These are phyloP conservation scores for Platyscapa corneri DNA, from an alignment of 1,140 invertebrate genomes.

Conservation along the genomic window DNA sequence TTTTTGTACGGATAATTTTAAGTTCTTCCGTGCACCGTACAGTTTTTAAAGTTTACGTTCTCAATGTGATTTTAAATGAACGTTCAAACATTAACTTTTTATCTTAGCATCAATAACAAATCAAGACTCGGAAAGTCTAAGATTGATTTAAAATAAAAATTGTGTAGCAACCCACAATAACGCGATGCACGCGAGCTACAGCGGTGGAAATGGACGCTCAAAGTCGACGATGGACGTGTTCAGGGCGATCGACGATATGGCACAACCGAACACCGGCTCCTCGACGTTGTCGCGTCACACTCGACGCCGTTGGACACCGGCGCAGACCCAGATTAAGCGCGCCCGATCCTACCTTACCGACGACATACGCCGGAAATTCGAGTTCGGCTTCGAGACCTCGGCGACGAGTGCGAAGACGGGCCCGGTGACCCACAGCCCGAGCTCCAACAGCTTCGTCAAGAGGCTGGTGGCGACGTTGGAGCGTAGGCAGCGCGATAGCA, in stretches of 20 bases:
- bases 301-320: not conserved
- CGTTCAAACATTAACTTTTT: too few relatives aligned
- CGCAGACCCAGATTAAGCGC: not conserved
- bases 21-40: too few relatives aligned
- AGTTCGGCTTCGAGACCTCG: not conserved
- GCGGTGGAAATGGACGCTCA: not conserved
- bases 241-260: not conserved
- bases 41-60: too few relatives aligned
- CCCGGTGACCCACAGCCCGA: not conserved
- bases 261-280: not conserved
- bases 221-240: conserved; percentile 30
- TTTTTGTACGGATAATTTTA: too few relatives aligned
- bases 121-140: too few relatives aligned
- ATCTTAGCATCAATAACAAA: too few relatives aligned
- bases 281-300: not conserved
- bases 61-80: too few relatives aligned
- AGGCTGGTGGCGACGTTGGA: conserved; percentile 54
- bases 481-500: conserved; percentile 16
- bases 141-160: not conserved
- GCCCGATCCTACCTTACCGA: not conserved
- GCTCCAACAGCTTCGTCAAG: conserved; percentile 51
- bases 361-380: conserved; percentile 6
- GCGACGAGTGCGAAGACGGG: not conserved
- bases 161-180: not conserved
- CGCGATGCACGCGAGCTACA: conserved; percentile 10